Base-by-base conservation (phyloP, 2,888 invertebrate species). In the Mythimna vitellina region DNA sequence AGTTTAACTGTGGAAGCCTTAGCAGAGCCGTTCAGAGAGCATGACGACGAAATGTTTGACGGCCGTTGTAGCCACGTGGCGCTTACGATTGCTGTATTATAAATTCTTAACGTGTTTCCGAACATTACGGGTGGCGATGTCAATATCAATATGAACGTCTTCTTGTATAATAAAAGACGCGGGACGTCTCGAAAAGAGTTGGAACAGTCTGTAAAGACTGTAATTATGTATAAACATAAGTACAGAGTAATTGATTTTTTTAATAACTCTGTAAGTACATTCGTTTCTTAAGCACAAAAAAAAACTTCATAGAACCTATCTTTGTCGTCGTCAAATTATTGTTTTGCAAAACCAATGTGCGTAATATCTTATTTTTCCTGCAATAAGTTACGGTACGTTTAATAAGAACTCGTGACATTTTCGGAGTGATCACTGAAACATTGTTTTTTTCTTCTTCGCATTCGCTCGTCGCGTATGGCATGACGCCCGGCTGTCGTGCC, bases 331-430 rank as follows among this genome's bases (percentile, higher is more conserved):
- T 20, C 20, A 57, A 38, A 46, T 64, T 29, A 49, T 51, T 49
- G 10, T 64, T 65, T 73, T 8, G 22, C 25, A 72, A 56, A 56
- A 29, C 20, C 57, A 65, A 22, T 51, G 57, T 60, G 29, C 42
- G 17, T 20, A 29, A 64, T 65, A 17, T 20, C 46, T 22, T 1
- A 46, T 66, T 66, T 38, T 42, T 60, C n/a, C 10, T 67, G 3
- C 32, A 74, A 46, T 65, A 25, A 42, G n/a, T 51, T 32, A 57
- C 2, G n/a, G n/a, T 51, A 58, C 22, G 58, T 65, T 62, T 54
- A 66, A 51, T 62, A 53, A 42, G 49, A 64, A 62, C 63, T 70
- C 62, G 65, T 83, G 72, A 82, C 70, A 73, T 76, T 78, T 63
- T 57, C 42, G 32, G 32, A 71, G 65, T 68, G 69, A 66, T 58